Conservation (phyloP, 2,797 vertebrate species). For the Hephaestus fuliginosus region DNA sequence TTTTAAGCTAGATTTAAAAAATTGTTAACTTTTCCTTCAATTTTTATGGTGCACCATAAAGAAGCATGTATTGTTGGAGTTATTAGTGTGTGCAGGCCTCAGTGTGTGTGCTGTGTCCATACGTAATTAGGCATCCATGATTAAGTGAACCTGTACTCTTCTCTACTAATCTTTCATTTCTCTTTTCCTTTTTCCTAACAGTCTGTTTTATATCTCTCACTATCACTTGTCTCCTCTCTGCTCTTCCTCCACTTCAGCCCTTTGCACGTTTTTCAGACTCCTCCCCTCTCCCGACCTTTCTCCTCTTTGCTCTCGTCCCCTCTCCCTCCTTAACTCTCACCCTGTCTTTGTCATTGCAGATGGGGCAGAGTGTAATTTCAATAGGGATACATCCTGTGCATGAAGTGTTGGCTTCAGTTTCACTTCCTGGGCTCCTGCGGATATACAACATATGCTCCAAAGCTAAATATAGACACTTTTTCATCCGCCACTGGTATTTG, state of each 20-base stretch:
- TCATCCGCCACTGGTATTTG: slow-evolving; percentile 37
- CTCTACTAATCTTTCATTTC: background rate
- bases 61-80: background rate
- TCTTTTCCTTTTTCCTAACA: background rate
- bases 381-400: slow-evolving; percentile 68
- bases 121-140: background rate
- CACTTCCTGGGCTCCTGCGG: slow-evolving; percentile 73
- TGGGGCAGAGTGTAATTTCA: slow-evolving; percentile 41
- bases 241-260: background rate
- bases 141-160: background rate
- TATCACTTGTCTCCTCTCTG: background rate
- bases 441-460: slow-evolving; percentile 73
- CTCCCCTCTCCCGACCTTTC: background rate
- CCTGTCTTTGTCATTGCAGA: slow-evolving; percentile 23
- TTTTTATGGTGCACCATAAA: background rate
- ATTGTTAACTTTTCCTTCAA: too few relatives aligned
- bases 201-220: background rate
- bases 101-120: background rate
- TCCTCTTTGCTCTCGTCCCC: background rate
- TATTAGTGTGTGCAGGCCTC: background rate
- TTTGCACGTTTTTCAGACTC: background rate
- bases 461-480: slow-evolving; percentile 71
- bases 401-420: slow-evolving; percentile 66
- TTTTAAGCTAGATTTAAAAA: too few relatives aligned
- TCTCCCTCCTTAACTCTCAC: background rate